Evolutionary conservation across 2,113 vertebrate genomes (phyloP), one percentile per base, ranked within the genome.

Genomic region (Athene noctua): DNA sequence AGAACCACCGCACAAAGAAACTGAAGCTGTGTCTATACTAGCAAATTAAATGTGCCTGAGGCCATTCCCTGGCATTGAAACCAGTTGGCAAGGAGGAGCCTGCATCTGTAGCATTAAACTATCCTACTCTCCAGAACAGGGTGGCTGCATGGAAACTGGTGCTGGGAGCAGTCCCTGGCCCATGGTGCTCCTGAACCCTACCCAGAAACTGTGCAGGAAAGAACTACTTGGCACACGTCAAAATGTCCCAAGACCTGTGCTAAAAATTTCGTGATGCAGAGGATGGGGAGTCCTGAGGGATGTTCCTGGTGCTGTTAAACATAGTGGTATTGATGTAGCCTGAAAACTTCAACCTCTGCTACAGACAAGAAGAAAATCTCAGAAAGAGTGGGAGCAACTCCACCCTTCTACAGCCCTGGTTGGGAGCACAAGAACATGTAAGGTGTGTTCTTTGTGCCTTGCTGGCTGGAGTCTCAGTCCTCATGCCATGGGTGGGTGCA

Each of bases 391-490:
- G 42, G 10, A 81, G 57, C 22, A 82, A 10, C 4, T 34, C n/a
- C 52, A 68, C 34, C 13, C 27, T 72, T 85, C 71, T 32, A 79
- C 0, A 0, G 30, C 81, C 9, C 58, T 82, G 5, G 5, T 6
- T 88, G 46, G 66, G 58, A 94, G 27, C 78, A 74, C 0, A 1
- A 54, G 61, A 71, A 47, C 52, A 59, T 0, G 0, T 34, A 32
- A 86, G 51, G 42, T 2, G 1, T 47, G 44, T 38, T 32, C 80
- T 92, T 91, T 95, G 57, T 34, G 16, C 20, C 70, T 61, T 68
- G 52, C 51, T 96, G 70, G 61, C 57, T 79, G 36, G 36, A 94
- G 38, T 20, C 54, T 78, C 57, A 79, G 29, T 30, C 49, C 27
- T 49, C 0, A 0, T 85, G 58, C 52, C 12, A 9, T 22, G 40